Evolutionary conservation across 2,888 invertebrate species (phyloP), one percentile per base, ranked within the genome.

Genomic region (Oligia strigilis): DNA sequence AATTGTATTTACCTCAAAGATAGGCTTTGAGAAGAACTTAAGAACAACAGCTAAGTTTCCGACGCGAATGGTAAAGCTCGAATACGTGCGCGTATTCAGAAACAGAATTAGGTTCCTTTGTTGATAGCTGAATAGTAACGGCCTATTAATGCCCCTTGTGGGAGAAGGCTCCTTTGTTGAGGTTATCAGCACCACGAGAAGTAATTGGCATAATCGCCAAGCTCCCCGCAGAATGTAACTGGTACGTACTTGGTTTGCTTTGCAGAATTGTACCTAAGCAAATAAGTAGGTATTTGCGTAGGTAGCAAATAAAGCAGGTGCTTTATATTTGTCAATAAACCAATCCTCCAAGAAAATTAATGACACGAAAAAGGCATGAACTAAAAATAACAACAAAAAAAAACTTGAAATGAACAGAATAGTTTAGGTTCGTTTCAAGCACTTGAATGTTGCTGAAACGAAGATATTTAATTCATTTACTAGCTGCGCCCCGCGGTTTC

Each of bases 121-220:
- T 87, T 85, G 85, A 87, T 89, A 85, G 81, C 80, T 77, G 87
- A 87, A 87, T 85, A 87, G 83, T 81, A 83, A 87, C 78, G 79
- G 80, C 76, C 78, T 87, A 85, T 80, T 78, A 85, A 83, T 85
- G 80, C 60, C 80, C 72, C 69, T 88, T 55, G 77, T 83, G 87
- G 80, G 67, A 78, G 62, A 62, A 78, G 29, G 66, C 82, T 83
- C 80, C 74, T 78, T 88, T 85, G 88, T 88, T 79, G 75, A 86
- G 83, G 83, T 88, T 88, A 89, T 87, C 84, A 84, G 85, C 80
- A 79, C 81, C 79, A 84, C 70, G 78, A 82, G 76, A 84, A 76
- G 84, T 86, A 88, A 86, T 88, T 83, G 82, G 46, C 72, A 77
- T 82, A 83, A 85, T 81, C 75, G 69, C 77, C 75, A 67, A 79